phyloP scores from a whole-genome alignment of 2,888 invertebrate genomes.

The Cephus runcator region DNA sequence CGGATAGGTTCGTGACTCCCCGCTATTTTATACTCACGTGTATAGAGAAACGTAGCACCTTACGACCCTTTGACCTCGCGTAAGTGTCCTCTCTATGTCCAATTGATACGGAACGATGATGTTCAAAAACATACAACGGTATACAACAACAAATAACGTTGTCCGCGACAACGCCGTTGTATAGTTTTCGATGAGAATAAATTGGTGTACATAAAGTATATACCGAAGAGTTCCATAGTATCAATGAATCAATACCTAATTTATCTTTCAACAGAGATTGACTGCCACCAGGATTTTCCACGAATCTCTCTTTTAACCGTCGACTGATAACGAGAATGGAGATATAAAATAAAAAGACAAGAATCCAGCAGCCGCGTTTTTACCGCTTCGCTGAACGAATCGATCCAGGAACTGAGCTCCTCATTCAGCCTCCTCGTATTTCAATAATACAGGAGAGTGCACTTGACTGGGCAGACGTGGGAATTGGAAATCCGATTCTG shows the following conservation, averaged over 20 bases:
- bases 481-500: conserved; percentile 28
- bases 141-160: background rate
- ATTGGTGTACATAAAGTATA: conserved; percentile 31
- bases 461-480: conserved; percentile 7
- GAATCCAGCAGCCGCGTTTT: too few relatives aligned
- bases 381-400: too few relatives aligned
- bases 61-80: background rate
- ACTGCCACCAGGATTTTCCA: too few relatives aligned
- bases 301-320: too few relatives aligned
- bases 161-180: conserved; percentile 18
- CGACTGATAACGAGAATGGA: too few relatives aligned
- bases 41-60: background rate
- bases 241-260: too few relatives aligned
- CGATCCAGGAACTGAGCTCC: too few relatives aligned
- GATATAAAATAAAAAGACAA: too few relatives aligned
- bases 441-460: background rate
- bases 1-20: background rate
- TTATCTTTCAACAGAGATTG: too few relatives aligned
- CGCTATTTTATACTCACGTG: background rate
- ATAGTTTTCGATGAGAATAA: conserved; percentile 38
- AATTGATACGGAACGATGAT: background rate
- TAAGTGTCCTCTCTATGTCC: background rate
- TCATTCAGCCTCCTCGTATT: background rate
- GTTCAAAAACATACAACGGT: background rate
- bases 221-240: too few relatives aligned